Percentiles rank a stretch among this genome's conserved stretches.
Conservation (phyloP, 2,888 invertebrate species). For the Uloborus plumipes region DNA sequence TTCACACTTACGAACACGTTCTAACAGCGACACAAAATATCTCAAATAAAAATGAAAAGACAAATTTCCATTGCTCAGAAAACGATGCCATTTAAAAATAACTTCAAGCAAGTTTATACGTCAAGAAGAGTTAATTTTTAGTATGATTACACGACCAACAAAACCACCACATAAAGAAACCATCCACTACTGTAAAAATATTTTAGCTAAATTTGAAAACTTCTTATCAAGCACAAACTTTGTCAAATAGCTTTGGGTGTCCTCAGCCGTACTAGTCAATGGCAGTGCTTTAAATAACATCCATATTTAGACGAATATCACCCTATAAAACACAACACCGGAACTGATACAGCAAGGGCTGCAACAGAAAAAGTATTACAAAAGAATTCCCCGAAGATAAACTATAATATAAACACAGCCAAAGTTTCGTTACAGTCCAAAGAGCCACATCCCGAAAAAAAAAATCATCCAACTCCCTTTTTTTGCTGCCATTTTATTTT, state of each 20-base stretch:
- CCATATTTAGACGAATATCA: slow-evolving; percentile 24
- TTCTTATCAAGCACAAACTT: too few species aligned
- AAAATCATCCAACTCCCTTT: slow-evolving; percentile 11
- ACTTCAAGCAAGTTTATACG: too few species aligned
- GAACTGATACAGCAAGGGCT: slow-evolving; percentile 21
- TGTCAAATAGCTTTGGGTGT: too few species aligned
- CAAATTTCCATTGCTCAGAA: not conserved
- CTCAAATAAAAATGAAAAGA: not conserved
- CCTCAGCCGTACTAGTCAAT: too few species aligned
- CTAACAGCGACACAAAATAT: not conserved
- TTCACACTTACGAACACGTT: too few species aligned
- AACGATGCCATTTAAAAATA: too few species aligned
- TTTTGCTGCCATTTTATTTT: slow-evolving; percentile 27
- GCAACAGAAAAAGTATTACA: slow-evolving; percentile 19
- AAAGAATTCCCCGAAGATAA: slow-evolving; percentile 24
- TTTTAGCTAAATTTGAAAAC: too few species aligned
- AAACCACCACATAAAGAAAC: too few species aligned
- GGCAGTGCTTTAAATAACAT: too few species aligned
- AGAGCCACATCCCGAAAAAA: slow-evolving; percentile 26
- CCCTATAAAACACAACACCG: slow-evolving; percentile 45
- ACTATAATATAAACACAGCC: slow-evolving; percentile 54
- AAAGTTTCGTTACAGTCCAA: slow-evolving; percentile 59
- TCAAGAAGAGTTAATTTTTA: too few species aligned
- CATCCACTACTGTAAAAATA: too few species aligned
- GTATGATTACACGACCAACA: too few species aligned